Percentiles rank a stretch among this genome's conserved stretches.
phyloP scores from a whole-genome alignment of 2,797 vertebrate genomes.

The Paguma larvata region DNA sequence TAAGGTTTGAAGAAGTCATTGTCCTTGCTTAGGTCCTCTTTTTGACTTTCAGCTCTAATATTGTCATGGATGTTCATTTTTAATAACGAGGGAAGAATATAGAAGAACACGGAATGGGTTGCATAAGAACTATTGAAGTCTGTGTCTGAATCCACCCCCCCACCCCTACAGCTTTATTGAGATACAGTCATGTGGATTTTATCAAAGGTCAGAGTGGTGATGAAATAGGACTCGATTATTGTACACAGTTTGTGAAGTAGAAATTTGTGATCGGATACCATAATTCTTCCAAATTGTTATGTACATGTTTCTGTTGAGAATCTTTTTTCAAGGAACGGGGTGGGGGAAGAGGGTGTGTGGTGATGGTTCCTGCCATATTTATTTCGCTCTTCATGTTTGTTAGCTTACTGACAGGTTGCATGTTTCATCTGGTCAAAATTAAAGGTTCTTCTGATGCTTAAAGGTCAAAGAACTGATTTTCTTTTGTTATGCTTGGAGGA shows the following conservation, averaged over 20 bases:
- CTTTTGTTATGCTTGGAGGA: constrained; percentile 49
- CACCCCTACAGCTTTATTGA: background rate
- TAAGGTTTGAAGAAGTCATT: background rate
- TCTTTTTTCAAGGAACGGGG: background rate
- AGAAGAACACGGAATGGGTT: background rate
- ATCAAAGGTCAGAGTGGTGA: background rate
- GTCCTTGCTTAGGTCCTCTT: background rate
- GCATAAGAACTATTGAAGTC: background rate
- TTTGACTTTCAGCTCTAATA: background rate
- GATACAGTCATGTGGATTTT: background rate
- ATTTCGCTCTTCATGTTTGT: constrained; percentile 19
- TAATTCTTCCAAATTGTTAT: background rate
- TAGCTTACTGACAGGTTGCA: constrained; percentile 28
- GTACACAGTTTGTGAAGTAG: background rate
- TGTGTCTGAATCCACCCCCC: background rate
- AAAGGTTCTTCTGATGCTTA: constrained; percentile 51
- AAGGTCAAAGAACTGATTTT: background rate
- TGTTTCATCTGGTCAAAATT: constrained; percentile 52
- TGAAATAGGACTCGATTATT: constrained; percentile 10
- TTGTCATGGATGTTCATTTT: background rate
- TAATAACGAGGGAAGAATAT: background rate
- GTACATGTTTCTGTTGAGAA: constrained; percentile 12
- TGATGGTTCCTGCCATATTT: background rate
- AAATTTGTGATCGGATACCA: background rate
- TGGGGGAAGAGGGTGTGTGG: too few species aligned